Conservation (phyloP, 23 tunicate species). For the Halocynthia aurantium region DNA sequence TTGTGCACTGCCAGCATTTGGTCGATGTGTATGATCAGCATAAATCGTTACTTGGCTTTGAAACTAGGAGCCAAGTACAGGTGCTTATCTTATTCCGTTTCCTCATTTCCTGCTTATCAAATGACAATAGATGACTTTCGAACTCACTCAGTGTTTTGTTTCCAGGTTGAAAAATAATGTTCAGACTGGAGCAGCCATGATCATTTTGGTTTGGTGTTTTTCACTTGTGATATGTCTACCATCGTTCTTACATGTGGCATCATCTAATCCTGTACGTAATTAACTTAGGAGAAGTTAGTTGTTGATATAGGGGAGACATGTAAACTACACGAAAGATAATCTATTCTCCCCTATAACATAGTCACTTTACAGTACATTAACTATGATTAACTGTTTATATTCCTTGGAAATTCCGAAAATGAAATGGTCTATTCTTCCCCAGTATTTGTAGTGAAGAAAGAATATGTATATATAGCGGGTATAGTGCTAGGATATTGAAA, state of each 20-base stretch:
- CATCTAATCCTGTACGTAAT: too few relatives aligned
- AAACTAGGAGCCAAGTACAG: conserved; percentile 15
- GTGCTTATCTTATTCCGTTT: not conserved
- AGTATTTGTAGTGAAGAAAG: too few relatives aligned
- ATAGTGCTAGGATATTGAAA: too few relatives aligned
- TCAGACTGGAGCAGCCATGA: conserved; percentile 5
- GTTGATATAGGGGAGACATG: too few relatives aligned
- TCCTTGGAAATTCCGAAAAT: too few relatives aligned
- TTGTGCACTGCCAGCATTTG: conserved; percentile 31
- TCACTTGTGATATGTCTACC: conserved; percentile 19
- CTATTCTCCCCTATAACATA: too few relatives aligned
- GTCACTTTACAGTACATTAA: too few relatives aligned
- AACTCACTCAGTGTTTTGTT: not conserved
- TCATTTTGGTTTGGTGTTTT: conserved; percentile 15
- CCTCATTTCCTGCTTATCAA: not conserved
- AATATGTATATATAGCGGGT: too few relatives aligned
- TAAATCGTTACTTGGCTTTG: conserved; percentile 22
- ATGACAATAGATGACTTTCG: not conserved
- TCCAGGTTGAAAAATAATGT: not conserved
- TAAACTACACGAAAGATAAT: too few relatives aligned
- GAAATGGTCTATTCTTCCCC: too few relatives aligned
- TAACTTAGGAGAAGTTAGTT: too few relatives aligned
- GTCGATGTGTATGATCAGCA: conserved; percentile 23
- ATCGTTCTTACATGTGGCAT: conserved; percentile 1
- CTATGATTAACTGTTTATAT: too few relatives aligned